A percentile compares a stretch with the other conserved stretches of the same genome.
phyloP scores from a whole-genome alignment of 2,888 invertebrate species.

The Cerastis rubricosa region DNA sequence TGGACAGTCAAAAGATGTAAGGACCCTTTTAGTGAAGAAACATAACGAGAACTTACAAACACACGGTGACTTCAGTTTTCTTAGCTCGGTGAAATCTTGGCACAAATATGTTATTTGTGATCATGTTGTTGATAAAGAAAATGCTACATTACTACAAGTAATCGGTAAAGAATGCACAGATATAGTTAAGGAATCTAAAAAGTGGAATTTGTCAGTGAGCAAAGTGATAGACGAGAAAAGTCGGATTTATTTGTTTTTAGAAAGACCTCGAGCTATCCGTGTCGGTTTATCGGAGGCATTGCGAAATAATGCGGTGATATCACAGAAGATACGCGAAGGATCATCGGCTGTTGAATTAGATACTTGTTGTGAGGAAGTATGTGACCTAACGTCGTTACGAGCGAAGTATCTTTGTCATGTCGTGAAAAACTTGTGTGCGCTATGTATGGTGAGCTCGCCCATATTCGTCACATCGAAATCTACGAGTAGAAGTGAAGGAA shows the following conservation, averaged over 20 bases:
- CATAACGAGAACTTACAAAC: conserved; percentile 90
- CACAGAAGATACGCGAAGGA: conserved; percentile 65
- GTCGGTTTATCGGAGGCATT: conserved; percentile 75
- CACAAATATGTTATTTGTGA: conserved; percentile 73
- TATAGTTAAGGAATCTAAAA: conserved; percentile 83
- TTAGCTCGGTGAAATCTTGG: conserved; percentile 91
- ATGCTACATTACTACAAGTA: conserved; percentile 73
- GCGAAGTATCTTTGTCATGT: conserved; percentile 77
- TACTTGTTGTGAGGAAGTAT: conserved; percentile 71
- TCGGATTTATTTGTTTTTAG: conserved; percentile 89
- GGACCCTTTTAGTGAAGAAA: conserved; percentile 87
- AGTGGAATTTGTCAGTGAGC: conserved; percentile 87
- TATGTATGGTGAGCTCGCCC: conserved; percentile 58
- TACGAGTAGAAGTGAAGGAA: conserved; percentile 69
- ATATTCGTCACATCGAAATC: conserved; percentile 85
- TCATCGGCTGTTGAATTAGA: conserved; percentile 71
- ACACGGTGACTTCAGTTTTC: conserved; percentile 93
- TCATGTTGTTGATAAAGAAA: conserved; percentile 52
- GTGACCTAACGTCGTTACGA: conserved; percentile 79
- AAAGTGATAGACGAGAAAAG: conserved; percentile 82
- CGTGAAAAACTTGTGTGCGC: conserved; percentile 77
- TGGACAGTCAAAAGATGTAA: conserved; percentile 63
- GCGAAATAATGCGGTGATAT: conserved; percentile 71
- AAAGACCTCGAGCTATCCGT: conserved; percentile 80
- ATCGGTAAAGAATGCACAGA: conserved; percentile 77